Percentiles rank a stretch among this genome's conserved stretches.
Evolutionary conservation across 2,797 vertebrate species (phyloP).

Genomic region (Melanotaenia maccullochi): DNA sequence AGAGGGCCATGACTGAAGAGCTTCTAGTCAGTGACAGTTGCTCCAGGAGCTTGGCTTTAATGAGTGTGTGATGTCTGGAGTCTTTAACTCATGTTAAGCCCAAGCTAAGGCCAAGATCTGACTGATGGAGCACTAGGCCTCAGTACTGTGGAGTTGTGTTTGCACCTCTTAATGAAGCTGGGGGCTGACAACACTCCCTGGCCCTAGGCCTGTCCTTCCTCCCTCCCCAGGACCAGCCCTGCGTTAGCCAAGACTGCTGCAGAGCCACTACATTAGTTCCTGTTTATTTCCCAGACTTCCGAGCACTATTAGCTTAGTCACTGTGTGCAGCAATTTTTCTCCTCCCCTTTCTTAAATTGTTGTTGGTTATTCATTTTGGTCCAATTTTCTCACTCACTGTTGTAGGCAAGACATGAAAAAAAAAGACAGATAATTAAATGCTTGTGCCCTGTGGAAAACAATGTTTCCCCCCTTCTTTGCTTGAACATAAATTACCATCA

Average conservation of each 20-base stretch:
- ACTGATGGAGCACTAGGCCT: constrained; percentile 70
- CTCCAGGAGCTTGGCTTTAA: constrained; percentile 83
- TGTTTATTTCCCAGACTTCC: constrained; percentile 80
- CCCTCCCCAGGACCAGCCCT: constrained; percentile 65
- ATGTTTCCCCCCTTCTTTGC: constrained; percentile 79
- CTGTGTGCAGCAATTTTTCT: constrained; percentile 55
- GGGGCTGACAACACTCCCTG: constrained; percentile 70
- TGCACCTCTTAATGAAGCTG: constrained; percentile 81
- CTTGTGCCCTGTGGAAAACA: constrained; percentile 84
- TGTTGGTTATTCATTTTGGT: constrained; percentile 78
- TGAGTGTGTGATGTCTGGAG: constrained; percentile 80
- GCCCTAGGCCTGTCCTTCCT: constrained; percentile 76
- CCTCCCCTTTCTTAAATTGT: constrained; percentile 63
- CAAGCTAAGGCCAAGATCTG: constrained; percentile 78
- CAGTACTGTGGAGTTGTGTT: constrained; percentile 73
- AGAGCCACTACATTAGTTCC: constrained; percentile 78
- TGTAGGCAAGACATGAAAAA: constrained; percentile 84
- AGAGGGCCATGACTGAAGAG: constrained; percentile 67
- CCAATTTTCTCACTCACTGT: constrained; percentile 80
- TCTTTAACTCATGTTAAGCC: constrained; percentile 77
- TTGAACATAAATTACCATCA: constrained; percentile 91
- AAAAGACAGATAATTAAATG: constrained; percentile 90
- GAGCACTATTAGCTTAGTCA: constrained; percentile 56
- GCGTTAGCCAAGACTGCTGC: constrained; percentile 73
- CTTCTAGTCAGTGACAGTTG: constrained; percentile 78